Base-by-base conservation (phyloP, 2,113 vertebrate species). In the Tachysurus fulvidraco region DNA sequence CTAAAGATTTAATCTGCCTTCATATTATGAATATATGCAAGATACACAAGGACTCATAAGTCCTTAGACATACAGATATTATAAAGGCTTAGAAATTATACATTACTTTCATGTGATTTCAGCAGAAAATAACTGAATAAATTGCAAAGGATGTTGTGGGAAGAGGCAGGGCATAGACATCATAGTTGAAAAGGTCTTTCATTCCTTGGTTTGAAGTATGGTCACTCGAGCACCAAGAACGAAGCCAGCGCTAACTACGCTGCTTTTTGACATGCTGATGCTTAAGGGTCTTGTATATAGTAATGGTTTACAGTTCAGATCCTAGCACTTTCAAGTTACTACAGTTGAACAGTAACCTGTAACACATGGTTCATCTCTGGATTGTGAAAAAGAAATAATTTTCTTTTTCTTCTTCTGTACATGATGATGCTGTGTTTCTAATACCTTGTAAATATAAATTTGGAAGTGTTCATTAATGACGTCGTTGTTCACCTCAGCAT, bases 61-160 rank as follows among this genome's bases (percentile, higher is more conserved):
- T 13, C 44, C 73, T 76, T 50, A 11, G 23, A 23, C 41, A n/a
- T 17, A 44, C 28, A 6, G 36, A 44, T 73, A 44, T 21, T 73
- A 73, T 50, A 6, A 0, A 25, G 30, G 64, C 64, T 30, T 65
- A 71, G 36, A 73, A 71, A 44, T 76, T 50, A 13, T 11, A n/a
- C 21, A 25, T 36, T 36, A 30, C 13, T 30, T 73, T 71, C 44
- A 44, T 73, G 36, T 10, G 19, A 46, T 74, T 46, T 23, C 46
- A 46, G 41, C 4, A 74, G 19, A 46, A 74, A 23, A 46, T 23
- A 74, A 74, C 44, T 12, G 71, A 74, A 46, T 74, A 74, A 74
- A 74, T 74, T 74, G 69, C 69, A 5, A 11, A 73, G 69, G 69
- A 23, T 73, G 71, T 74, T 74, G 41, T 74, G 71, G 41, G 71